Conservation (phyloP, 1,140 invertebrate genomes). For the Dendroctonus ponderosae region DNA sequence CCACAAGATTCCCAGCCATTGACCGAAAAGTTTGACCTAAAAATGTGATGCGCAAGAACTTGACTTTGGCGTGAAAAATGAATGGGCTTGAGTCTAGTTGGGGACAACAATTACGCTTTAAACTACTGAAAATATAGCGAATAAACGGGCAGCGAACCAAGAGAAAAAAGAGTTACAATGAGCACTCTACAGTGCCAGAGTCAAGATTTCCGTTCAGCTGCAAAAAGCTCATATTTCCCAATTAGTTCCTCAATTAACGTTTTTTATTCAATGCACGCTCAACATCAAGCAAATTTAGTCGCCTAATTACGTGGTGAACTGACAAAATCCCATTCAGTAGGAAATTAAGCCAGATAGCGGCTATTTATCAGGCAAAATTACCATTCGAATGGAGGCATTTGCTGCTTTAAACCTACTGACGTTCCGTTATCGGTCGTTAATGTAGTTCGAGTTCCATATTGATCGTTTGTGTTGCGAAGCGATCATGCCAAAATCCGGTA, state of each 20-base stretch:
- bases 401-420: constrained; percentile 13
- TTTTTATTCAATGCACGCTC: too few species aligned
- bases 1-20: constrained; percentile 10
- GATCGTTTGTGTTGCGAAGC: constrained; percentile 9
- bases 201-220: too few species aligned
- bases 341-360: constrained; percentile 26
- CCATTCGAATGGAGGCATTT: constrained; percentile 16
- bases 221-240: too few species aligned
- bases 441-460: constrained; percentile 7
- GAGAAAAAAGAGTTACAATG: too few species aligned
- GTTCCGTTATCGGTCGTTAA: constrained; percentile 11
- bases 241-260: too few species aligned
- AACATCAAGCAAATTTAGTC: neutral
- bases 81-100: too few species aligned
- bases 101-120: too few species aligned
- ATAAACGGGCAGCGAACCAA: too few species aligned
- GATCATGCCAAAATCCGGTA: constrained; percentile 31
- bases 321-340: constrained; percentile 13
- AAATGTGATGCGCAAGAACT: constrained; percentile 22
- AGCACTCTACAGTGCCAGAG: too few species aligned
- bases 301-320: neutral
- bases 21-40: constrained; percentile 21
- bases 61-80: neutral
- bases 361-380: constrained; percentile 30
- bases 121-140: too few species aligned